Conservation (phyloP, 2,888 invertebrate species). For the Ornithoptera alexandrae region DNA sequence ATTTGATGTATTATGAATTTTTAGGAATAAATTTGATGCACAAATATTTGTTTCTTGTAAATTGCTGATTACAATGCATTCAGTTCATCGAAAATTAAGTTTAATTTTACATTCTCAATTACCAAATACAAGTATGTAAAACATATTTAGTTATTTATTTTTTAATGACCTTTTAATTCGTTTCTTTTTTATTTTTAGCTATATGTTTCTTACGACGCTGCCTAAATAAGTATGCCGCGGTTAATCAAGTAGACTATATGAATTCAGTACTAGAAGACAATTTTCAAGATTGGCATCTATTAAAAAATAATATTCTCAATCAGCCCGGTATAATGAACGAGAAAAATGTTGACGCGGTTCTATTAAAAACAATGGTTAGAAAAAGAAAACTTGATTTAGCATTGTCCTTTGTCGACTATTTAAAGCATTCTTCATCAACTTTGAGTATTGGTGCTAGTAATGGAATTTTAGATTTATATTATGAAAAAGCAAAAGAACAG, state of each 20-base stretch:
- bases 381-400: slow-evolving; percentile 71
- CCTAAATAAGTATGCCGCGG: slow-evolving; percentile 17
- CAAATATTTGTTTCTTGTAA: too few relatives aligned
- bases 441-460: slow-evolving; percentile 81
- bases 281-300: slow-evolving; percentile 56
- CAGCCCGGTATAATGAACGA: slow-evolving; percentile 58
- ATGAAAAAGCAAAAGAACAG: slow-evolving; percentile 49
- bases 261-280: slow-evolving; percentile 45
- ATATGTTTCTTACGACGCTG: slow-evolving; percentile 1
- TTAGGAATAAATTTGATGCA: too few relatives aligned
- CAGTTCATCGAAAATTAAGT: slow-evolving; percentile 12
- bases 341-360: slow-evolving; percentile 81
- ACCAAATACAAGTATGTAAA: slow-evolving; percentile 16
- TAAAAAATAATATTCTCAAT: slow-evolving; percentile 65
- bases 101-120: slow-evolving; percentile 5
- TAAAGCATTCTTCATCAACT: slow-evolving; percentile 67
- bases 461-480: slow-evolving; percentile 79
- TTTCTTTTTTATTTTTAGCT: slow-evolving; percentile 12
- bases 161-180: too few relatives aligned
- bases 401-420: slow-evolving; percentile 79
- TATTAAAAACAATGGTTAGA: slow-evolving; percentile 76
- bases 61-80: slow-evolving; percentile 4
- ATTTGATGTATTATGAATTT: too few relatives aligned
- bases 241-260: slow-evolving; percentile 56
- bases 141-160: too few relatives aligned